Evolutionary conservation across 2,888 invertebrate genomes (phyloP), one percentile per base, ranked within the genome.

Genomic region (Trichogramma evanescens): DNA sequence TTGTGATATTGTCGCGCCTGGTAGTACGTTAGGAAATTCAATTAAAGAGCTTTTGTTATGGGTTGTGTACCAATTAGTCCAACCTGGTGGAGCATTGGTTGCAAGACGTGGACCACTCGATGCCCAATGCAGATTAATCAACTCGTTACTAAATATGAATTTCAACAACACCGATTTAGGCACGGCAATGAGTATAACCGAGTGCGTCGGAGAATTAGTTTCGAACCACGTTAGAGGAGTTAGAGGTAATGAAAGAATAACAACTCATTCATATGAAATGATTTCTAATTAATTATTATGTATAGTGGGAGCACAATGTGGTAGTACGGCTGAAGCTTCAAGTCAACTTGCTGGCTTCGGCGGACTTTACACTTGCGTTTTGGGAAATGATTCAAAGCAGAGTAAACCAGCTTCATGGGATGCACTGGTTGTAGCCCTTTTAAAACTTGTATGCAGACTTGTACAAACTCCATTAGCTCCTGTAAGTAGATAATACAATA

Each of bases 291-390:
- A 13, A 48, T 44, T 53, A 50, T 62, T 51, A 50, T 26, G 26
- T 26, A 26, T 26, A 75, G 76, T 73, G 54, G 77, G 76, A n/a
- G 75, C 72, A 46, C 73, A 75, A 56, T 78, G 77, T 44, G 75
- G 73, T n/a, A 74, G 76, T 6, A 74, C 76, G 69, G 69, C 76
- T 67, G 72, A 77, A 74, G 69, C 73, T 68, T 70, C 80, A 68
- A 79, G 81, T 62, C 80, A 82, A 59, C 79, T 82, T 41, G 84
- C 84, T 66, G 83, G 84, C 57, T 86, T 89, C 66, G 89, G 89
- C 68, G 90, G 90, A 61, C 80, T 91, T 66, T 89, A 91, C 78
- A 89, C 89, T 3, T 89, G 85, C 62, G 85, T 88, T 6, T 79
- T 89, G 54, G 85, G 88, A 0, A 83, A 84, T 0, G 86, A 85